phyloP scores from a whole-genome alignment of 1,140 invertebrate species.

The Ooceraea biroi region DNA sequence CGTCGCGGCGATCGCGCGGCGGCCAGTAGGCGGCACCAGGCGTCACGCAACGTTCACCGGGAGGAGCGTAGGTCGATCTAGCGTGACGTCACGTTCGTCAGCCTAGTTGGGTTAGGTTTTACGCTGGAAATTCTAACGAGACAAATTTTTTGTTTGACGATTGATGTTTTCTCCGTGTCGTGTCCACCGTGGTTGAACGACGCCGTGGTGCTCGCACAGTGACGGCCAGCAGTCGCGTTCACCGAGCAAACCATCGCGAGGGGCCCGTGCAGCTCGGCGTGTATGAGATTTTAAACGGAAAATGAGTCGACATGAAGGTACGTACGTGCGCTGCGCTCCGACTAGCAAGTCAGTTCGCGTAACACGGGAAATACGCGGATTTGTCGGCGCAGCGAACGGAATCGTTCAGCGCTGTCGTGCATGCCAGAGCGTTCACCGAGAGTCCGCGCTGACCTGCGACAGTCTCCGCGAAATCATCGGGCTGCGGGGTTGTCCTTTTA shows the following conservation, averaged over 20 bases:
- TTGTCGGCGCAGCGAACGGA: neutral
- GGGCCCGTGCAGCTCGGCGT: conserved; percentile 86
- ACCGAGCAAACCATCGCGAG: conserved; percentile 83
- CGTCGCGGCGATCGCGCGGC: conserved; percentile 26
- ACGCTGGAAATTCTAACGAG: conserved; percentile 89
- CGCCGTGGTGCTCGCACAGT: conserved; percentile 58
- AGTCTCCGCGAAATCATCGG: conserved; percentile 41
- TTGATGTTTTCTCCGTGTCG: conserved; percentile 87
- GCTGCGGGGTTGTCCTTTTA: conserved; percentile 54
- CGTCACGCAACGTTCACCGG: conserved; percentile 56
- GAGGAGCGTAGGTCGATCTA: conserved; percentile 76
- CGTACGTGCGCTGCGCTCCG: conserved; percentile 79
- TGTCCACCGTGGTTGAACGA: conserved; percentile 71
- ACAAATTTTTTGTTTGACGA: conserved; percentile 88
- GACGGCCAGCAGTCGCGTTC: conserved; percentile 76
- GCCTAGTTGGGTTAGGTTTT: conserved; percentile 91
- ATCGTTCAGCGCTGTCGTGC: neutral
- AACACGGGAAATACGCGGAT: conserved; percentile 33
- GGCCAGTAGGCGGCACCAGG: conserved; percentile 28
- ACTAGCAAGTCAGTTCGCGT: conserved; percentile 67
- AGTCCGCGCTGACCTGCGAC: conserved; percentile 42
- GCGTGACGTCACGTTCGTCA: conserved; percentile 89
- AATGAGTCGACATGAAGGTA: conserved; percentile 95
- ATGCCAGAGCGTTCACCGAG: neutral
- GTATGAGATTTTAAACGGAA: conserved; percentile 87